Conservation (phyloP, 2,113 vertebrate species). For the Siniperca chuatsi region DNA sequence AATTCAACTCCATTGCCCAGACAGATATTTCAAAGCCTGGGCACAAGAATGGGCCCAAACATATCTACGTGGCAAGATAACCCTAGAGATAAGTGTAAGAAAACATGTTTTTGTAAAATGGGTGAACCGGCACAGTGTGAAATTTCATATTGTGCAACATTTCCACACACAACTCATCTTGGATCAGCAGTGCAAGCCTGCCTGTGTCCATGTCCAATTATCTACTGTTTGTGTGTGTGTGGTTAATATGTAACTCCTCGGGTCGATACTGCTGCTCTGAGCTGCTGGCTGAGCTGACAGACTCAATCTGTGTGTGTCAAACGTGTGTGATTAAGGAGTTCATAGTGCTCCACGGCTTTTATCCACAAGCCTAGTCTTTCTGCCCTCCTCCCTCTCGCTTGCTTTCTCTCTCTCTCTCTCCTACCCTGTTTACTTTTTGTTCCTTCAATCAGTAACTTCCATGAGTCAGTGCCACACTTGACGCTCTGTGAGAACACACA, state of each 20-base stretch:
- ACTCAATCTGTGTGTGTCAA: conserved; percentile 87
- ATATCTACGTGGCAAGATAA: neutral
- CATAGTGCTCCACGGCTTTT: conserved; percentile 79
- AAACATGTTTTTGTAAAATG: neutral
- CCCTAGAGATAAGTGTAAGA: neutral
- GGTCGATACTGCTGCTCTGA: conserved; percentile 82
- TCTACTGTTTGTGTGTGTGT: conserved; percentile 61
- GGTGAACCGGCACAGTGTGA: neutral
- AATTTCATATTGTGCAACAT: conserved; percentile 44
- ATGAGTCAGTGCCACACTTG: conserved; percentile 73
- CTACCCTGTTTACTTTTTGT: conserved; percentile 73
- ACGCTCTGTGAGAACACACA: conserved; percentile 46
- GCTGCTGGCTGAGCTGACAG: conserved; percentile 74
- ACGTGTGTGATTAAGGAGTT: conserved; percentile 86
- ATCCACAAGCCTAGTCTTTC: conserved; percentile 69
- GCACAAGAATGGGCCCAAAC: neutral
- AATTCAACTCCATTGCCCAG: neutral
- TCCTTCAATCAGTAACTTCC: conserved; percentile 85
- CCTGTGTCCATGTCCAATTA: conserved; percentile 54
- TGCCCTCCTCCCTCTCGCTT: conserved; percentile 46
- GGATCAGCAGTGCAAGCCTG: conserved; percentile 12
- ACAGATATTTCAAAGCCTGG: neutral
- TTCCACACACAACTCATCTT: conserved; percentile 34
- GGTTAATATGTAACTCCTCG: conserved; percentile 85
- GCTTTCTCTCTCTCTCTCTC: neutral